Evolutionary conservation across 1,140 invertebrate genomes (phyloP).

Genomic region (Zaprionus africanus): DNA sequence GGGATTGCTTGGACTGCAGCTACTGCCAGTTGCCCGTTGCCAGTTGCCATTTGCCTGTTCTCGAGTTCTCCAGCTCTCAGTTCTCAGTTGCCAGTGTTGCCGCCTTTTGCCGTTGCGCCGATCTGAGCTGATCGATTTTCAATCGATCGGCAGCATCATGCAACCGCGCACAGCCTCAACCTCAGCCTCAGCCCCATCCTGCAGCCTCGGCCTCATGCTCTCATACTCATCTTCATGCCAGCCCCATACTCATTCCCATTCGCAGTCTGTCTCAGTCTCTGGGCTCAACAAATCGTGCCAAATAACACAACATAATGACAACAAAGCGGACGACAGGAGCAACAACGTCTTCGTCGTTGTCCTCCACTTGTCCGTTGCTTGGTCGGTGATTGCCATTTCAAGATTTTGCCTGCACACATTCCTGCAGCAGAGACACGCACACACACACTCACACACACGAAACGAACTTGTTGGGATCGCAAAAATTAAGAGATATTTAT

Average conservation of each 20-base stretch:
- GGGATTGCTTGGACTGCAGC: slow-evolving; percentile 50
- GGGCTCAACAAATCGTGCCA: slow-evolving; percentile 83
- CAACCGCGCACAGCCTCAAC: slow-evolving; percentile 77
- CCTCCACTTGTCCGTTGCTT: slow-evolving; percentile 62
- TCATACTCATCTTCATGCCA: slow-evolving; percentile 23
- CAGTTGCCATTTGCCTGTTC: slow-evolving; percentile 51
- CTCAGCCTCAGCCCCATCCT: too few species aligned
- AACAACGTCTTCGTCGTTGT: slow-evolving; percentile 45
- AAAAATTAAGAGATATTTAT: slow-evolving; percentile 84
- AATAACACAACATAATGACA: slow-evolving; percentile 83
- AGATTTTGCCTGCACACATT: slow-evolving; percentile 61
- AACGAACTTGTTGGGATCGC: slow-evolving; percentile 48
- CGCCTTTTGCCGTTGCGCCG: slow-evolving; percentile 35
- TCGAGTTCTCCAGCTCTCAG: slow-evolving; percentile 5
- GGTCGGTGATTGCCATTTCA: slow-evolving; percentile 81
- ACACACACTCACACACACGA: slow-evolving; percentile 25
- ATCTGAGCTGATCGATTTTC: slow-evolving; percentile 78
- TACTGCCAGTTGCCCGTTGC: slow-evolving; percentile 34
- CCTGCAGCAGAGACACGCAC: slow-evolving; percentile 6
- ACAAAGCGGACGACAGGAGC: slow-evolving; percentile 75
- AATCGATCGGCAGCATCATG: slow-evolving; percentile 83
- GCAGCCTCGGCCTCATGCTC: slow-evolving; percentile 3
- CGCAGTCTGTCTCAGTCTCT: slow-evolving; percentile 10
- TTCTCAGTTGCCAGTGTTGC: slow-evolving; percentile 50
- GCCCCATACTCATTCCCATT: slow-evolving; percentile 14